Percentiles rank a stretch among this genome's conserved stretches.
These are phyloP conservation scores for Trichogramma dendrolimi DNA, from an alignment of 2,888 invertebrate species.

Conservation along the genomic window DNA sequence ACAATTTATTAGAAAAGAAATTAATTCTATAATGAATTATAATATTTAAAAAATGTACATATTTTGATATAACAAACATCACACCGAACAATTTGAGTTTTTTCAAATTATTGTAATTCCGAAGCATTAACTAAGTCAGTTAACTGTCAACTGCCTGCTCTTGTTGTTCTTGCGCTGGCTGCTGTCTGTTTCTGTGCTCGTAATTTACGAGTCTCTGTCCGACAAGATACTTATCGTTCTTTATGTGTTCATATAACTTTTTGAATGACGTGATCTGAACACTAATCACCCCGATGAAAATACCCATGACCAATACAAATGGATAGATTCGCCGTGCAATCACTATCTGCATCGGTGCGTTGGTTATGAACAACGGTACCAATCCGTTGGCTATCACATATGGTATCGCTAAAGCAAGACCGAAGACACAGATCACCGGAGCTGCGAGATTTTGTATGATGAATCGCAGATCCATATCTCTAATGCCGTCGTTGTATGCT, in stretches of 20 bases:
- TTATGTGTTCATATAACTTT: slow-evolving; percentile 94
- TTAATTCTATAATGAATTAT: too few relatives aligned
- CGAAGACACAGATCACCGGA: slow-evolving; percentile 84
- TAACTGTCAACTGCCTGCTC: slow-evolving; percentile 13
- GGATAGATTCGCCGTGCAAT: slow-evolving; percentile 87
- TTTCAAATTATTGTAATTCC: slow-evolving; percentile 10
- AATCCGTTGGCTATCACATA: slow-evolving; percentile 81
- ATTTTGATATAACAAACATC: not conserved
- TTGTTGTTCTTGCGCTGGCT: slow-evolving; percentile 39
- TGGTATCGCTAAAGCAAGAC: slow-evolving; percentile 87
- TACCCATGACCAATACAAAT: slow-evolving; percentile 70
- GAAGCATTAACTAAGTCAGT: slow-evolving; percentile 6
- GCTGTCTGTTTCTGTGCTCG: slow-evolving; percentile 71
- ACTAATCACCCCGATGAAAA: slow-evolving; percentile 66
- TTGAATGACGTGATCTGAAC: slow-evolving; percentile 91
- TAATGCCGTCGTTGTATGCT: slow-evolving; percentile 87
- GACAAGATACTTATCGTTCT: slow-evolving; percentile 97
- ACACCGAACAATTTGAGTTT: slow-evolving; percentile 4
- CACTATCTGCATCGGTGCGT: slow-evolving; percentile 66
- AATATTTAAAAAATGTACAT: too few relatives aligned
- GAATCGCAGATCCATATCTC: slow-evolving; percentile 86
- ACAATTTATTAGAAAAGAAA: too few relatives aligned
- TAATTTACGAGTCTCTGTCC: slow-evolving; percentile 96
- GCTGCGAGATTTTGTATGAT: slow-evolving; percentile 81
- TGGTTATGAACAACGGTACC: slow-evolving; percentile 65